phyloP scores from a whole-genome alignment of 1,140 invertebrate genomes.

The Listronotus oregonensis region DNA sequence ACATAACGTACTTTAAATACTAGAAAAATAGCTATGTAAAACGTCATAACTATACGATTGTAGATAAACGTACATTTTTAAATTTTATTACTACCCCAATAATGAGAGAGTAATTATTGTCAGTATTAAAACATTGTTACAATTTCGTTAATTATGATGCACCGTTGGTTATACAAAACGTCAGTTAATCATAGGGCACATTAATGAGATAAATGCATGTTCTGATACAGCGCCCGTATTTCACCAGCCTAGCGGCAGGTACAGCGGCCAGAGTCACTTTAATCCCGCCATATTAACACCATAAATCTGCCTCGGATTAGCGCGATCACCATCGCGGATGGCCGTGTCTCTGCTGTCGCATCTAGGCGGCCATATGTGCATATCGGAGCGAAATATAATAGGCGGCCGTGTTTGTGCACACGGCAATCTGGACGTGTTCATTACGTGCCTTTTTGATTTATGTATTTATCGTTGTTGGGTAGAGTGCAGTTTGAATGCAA shows the following conservation, averaged over 20 bases:
- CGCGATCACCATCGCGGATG: conserved; percentile 50
- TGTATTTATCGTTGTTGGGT: not conserved
- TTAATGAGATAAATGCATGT: conserved; percentile 39
- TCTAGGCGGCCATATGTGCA: conserved; percentile 14
- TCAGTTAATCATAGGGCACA: conserved; percentile 28
- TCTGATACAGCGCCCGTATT: conserved; percentile 12
- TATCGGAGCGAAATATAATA: conserved; percentile 17
- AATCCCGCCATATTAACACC: conserved; percentile 66
- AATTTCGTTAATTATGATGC: conserved; percentile 1
- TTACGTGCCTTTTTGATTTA: conserved; percentile 28
- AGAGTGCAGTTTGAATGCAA: not conserved
- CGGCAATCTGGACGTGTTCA: conserved; percentile 22
- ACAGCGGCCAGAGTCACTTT: conserved; percentile 30
- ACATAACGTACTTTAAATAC: too few species aligned
- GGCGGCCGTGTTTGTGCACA: conserved; percentile 10
- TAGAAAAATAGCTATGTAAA: too few species aligned
- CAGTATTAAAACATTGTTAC: not conserved
- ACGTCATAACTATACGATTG: too few species aligned
- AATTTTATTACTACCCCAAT: too few species aligned
- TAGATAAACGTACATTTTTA: too few species aligned
- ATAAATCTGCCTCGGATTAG: conserved; percentile 63
- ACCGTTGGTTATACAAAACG: conserved; percentile 9
- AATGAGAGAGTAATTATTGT: too few species aligned
- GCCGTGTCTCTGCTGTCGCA: conserved; percentile 33
- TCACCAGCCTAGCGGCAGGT: conserved; percentile 26